Conservation (phyloP, 2,113 vertebrate genomes). For the Coptodon rendalli region DNA sequence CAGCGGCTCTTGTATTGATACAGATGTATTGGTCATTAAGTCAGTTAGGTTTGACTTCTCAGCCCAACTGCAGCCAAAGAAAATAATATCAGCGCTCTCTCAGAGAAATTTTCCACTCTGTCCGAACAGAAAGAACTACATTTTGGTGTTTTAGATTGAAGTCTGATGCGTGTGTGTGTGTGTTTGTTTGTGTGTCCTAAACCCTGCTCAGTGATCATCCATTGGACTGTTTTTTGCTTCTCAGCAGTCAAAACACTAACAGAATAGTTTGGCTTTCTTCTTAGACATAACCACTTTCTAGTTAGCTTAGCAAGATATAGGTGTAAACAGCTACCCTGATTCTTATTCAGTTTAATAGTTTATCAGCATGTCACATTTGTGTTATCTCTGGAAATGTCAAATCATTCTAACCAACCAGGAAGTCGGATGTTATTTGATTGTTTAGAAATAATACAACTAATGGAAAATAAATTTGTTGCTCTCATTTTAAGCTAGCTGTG, state of each 20-base stretch:
- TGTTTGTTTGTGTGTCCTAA: background rate
- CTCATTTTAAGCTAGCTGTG: background rate
- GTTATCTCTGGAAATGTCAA: background rate
- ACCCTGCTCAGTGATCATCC: background rate
- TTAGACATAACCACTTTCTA: background rate
- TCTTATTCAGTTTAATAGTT: background rate
- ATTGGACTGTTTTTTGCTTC: background rate
- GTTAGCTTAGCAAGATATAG: background rate
- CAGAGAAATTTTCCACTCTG: conserved; percentile 61
- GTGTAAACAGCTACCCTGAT: background rate
- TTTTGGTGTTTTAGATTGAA: conserved; percentile 42
- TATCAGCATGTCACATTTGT: background rate
- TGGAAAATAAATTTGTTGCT: background rate
- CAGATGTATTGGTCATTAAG: conserved; percentile 79
- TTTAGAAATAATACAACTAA: background rate
- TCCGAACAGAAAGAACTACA: conserved; percentile 26
- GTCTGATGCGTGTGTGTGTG: background rate
- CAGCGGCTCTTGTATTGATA: conserved; percentile 68
- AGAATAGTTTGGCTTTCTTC: background rate
- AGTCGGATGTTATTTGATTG: background rate
- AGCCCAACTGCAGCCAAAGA: conserved; percentile 63
- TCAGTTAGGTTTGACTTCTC: conserved; percentile 65
- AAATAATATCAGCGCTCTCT: conserved; percentile 58
- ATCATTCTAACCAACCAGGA: background rate
- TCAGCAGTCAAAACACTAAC: background rate